A percentile compares a stretch with the other conserved stretches of the same genome.
These are phyloP conservation scores for Holocentrus rufus DNA, from an alignment of 2,797 vertebrate genomes.

Conservation along the genomic window DNA sequence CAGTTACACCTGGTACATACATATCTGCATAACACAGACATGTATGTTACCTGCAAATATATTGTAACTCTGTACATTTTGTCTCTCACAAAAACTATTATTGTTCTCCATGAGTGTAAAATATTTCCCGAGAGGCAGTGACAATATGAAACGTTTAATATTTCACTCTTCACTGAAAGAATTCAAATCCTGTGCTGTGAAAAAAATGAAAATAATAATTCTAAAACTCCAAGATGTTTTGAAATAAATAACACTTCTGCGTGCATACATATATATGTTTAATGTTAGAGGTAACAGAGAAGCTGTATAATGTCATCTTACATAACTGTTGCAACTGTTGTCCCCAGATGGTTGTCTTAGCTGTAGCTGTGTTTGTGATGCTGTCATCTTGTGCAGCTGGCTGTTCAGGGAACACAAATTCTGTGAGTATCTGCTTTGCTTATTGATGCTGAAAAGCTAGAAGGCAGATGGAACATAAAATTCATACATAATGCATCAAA, in stretches of 20 bases:
- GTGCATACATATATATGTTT: slow-evolving; percentile 5
- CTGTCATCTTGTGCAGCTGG: slow-evolving; percentile 52
- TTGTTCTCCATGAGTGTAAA: not conserved
- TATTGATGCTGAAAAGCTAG: slow-evolving; percentile 17
- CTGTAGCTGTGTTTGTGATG: slow-evolving; percentile 30
- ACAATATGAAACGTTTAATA: not conserved
- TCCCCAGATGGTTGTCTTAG: slow-evolving; percentile 64
- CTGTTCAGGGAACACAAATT: slow-evolving; percentile 38
- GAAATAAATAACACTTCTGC: not conserved
- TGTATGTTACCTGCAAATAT: not conserved
- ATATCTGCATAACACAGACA: not conserved
- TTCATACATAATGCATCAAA: slow-evolving; percentile 46
- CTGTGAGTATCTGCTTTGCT: slow-evolving; percentile 54
- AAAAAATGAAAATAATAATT: not conserved
- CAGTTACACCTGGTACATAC: no score
- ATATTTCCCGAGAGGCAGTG: not conserved
- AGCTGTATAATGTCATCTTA: slow-evolving; percentile 28
- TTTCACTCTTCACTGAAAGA: not conserved
- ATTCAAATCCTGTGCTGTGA: not conserved
- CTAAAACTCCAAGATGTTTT: not conserved
- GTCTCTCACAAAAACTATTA: not conserved
- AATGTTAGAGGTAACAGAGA: slow-evolving; percentile 1
- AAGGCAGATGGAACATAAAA: slow-evolving; percentile 47
- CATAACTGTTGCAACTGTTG: slow-evolving; percentile 39
- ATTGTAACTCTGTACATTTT: not conserved